phyloP scores from a whole-genome alignment of 2,113 vertebrate genomes.

The Tamias sibiricus region DNA sequence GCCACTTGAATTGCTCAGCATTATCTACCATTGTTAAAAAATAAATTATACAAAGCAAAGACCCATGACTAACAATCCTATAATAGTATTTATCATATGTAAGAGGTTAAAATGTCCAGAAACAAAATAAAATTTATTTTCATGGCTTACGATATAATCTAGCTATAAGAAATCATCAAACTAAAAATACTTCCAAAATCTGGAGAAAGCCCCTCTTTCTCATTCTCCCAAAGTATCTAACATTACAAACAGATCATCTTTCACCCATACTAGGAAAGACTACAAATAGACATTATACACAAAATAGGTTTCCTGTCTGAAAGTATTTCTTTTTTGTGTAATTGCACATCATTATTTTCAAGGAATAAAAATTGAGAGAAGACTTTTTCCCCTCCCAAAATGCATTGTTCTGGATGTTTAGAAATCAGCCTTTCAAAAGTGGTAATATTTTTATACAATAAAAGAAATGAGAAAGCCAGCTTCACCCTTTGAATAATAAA shows the following conservation, averaged over 20 bases:
- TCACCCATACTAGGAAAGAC: not conserved
- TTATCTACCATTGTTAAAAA: not conserved
- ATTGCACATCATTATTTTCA: not conserved
- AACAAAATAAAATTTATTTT: not conserved
- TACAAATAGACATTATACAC: not conserved
- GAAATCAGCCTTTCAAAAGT: not conserved
- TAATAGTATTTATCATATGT: not conserved
- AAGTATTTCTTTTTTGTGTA: slow-evolving; percentile 16
- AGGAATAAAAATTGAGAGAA: not conserved
- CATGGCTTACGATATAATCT: not conserved
- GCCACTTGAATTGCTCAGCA: not conserved
- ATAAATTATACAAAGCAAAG: not conserved
- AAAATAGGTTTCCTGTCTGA: not conserved
- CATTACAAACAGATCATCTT: not conserved
- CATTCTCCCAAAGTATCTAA: not conserved
- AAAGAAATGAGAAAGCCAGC: not conserved
- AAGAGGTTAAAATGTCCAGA: not conserved
- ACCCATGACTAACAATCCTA: not conserved
- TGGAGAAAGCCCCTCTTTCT: not conserved
- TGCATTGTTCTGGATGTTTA: slow-evolving; percentile 21
- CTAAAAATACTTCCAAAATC: not conserved
- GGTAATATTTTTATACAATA: slow-evolving; percentile 22
- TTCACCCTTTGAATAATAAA: too few relatives aligned
- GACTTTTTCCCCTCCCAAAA: not conserved
- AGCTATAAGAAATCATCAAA: not conserved